Conservation (phyloP, 2,888 invertebrate species). For the Tetanocera ferruginea region DNA sequence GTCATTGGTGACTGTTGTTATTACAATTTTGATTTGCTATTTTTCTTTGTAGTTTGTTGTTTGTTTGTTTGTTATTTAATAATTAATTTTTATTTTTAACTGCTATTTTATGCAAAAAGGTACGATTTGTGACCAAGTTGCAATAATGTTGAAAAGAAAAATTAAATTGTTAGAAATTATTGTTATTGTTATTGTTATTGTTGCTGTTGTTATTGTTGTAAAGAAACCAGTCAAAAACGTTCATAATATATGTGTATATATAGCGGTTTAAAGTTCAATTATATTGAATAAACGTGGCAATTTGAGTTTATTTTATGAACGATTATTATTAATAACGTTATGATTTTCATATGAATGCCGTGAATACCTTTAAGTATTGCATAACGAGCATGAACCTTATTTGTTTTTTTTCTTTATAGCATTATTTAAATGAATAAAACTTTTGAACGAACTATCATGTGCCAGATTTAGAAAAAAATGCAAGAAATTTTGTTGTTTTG, state of each 20-base stretch:
- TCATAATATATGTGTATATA: too few species aligned
- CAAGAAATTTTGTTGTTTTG: too few species aligned
- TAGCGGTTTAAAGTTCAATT: background rate
- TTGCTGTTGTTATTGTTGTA: conserved; percentile 24
- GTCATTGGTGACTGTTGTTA: conserved; percentile 34
- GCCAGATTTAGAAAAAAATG: too few species aligned
- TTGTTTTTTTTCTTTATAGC: too few species aligned
- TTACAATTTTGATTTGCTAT: conserved; percentile 35
- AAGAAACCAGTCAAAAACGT: conserved; percentile 68
- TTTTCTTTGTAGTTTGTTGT: conserved; percentile 34
- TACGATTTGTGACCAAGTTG: conserved; percentile 15
- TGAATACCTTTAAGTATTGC: too few species aligned
- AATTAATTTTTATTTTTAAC: background rate
- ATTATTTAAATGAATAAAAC: too few species aligned
- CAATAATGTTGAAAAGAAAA: background rate
- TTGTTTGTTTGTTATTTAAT: background rate
- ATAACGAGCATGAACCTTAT: too few species aligned
- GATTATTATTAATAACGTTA: too few species aligned
- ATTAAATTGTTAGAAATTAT: background rate
- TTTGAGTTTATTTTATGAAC: too few species aligned
- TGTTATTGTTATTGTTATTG: conserved; percentile 3
- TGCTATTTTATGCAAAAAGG: conserved; percentile 6
- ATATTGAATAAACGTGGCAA: too few species aligned
- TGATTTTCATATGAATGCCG: too few species aligned
- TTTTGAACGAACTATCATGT: too few species aligned